Evolutionary conservation across 1,140 invertebrate genomes (phyloP).

Genomic region (Drosophila sp.): DNA sequence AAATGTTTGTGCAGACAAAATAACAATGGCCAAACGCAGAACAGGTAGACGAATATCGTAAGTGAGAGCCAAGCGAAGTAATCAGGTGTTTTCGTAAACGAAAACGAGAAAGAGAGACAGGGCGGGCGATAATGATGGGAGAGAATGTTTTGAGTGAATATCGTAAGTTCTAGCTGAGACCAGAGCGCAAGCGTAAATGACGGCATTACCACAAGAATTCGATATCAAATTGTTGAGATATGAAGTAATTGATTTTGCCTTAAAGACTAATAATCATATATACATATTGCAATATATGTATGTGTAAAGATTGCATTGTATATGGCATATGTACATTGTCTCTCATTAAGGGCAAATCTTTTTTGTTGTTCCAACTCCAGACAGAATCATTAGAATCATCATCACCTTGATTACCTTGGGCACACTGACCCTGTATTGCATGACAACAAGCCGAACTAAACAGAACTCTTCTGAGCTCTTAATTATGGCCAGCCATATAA

Average conservation of each 20-base stretch:
- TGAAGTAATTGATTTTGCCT: background rate
- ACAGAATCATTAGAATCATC: constrained; percentile 40
- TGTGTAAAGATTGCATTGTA: too few relatives aligned
- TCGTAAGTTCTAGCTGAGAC: constrained; percentile 34
- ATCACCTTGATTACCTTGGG: constrained; percentile 67
- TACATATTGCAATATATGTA: too few relatives aligned
- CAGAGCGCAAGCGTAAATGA: constrained; percentile 35
- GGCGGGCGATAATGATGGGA: background rate
- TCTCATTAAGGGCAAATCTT: constrained; percentile 69
- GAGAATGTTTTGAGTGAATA: constrained; percentile 31
- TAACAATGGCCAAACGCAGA: constrained; percentile 40
- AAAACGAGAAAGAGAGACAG: constrained; percentile 11
- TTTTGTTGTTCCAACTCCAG: constrained; percentile 46
- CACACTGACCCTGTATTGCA: constrained; percentile 55
- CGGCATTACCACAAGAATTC: constrained; percentile 1
- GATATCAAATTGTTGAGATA: constrained; percentile 2
- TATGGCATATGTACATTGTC: background rate
- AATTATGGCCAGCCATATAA: constrained; percentile 38
- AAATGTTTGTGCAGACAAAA: constrained; percentile 73
- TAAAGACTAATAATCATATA: background rate
- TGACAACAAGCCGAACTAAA: constrained; percentile 8
- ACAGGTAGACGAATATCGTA: constrained; percentile 72
- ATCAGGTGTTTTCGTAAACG: constrained; percentile 15
- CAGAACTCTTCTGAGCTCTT: constrained; percentile 36
- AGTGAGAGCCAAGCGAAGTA: background rate